A percentile compares a stretch with the other conserved stretches of the same genome.
phyloP scores from a whole-genome alignment of 2,797 vertebrate species.

The Otolemur crassicaudatus region DNA sequence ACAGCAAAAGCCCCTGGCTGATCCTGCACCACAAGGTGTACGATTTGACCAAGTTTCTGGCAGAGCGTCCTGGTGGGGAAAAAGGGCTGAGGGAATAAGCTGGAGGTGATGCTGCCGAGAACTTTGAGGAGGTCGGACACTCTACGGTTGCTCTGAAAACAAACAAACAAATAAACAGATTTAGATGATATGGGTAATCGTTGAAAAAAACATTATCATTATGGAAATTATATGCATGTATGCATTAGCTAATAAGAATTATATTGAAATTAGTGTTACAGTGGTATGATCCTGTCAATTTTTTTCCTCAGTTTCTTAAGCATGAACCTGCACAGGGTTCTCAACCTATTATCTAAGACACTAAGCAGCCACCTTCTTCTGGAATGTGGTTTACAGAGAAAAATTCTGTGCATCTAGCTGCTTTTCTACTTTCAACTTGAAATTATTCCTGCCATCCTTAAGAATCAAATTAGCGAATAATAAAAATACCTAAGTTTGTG shows the following conservation, averaged over 20 bases:
- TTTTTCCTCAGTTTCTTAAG: not conserved
- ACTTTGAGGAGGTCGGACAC: no score
- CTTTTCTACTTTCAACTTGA: not conserved
- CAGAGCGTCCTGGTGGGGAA: no score
- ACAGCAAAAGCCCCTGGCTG: no score
- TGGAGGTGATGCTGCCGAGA: no score
- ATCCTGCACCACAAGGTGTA: no score
- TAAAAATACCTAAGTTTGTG: not conserved
- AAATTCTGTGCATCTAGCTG: not conserved
- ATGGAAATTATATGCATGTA: not conserved
- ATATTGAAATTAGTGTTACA: not conserved
- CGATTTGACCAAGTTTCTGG: no score
- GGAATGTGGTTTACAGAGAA: not conserved
- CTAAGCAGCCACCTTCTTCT: not conserved
- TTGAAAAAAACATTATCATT: constrained; percentile 5
- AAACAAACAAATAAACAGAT: no score
- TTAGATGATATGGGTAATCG: not conserved
- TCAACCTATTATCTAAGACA: not conserved
- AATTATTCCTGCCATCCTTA: not conserved
- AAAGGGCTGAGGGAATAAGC: no score
- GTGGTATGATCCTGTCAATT: not conserved
- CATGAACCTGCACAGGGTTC: not conserved
- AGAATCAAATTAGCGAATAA: not conserved
- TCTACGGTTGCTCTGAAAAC: no score
- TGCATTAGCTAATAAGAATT: not conserved